A percentile compares a stretch with the other conserved stretches of the same genome.
Evolutionary conservation across 2,888 invertebrate genomes (phyloP).

Genomic region (Miltochrista miniata): DNA sequence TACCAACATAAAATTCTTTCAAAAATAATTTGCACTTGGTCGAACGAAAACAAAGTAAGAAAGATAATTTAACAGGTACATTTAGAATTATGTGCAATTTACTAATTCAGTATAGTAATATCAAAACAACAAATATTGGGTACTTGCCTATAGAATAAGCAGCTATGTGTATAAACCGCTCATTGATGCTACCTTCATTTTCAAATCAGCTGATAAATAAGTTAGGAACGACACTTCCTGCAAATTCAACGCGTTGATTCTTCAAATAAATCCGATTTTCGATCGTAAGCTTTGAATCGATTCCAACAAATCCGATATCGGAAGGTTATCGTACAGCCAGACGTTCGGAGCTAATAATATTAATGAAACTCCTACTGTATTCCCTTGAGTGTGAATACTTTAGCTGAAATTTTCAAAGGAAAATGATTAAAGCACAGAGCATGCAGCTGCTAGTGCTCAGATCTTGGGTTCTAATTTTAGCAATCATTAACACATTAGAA

Average conservation of each 20-base stretch:
- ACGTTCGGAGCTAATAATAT: constrained; percentile 11
- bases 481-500: too few species aligned
- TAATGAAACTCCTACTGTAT: constrained; percentile 22
- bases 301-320: constrained; percentile 20
- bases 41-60: too few species aligned
- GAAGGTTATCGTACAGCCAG: constrained; percentile 6
- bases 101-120: too few species aligned
- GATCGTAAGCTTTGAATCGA: constrained; percentile 16
- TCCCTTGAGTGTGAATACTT: constrained; percentile 11
- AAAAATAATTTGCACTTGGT: neutral
- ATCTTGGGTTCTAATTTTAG: too few species aligned
- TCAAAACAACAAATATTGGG: too few species aligned
- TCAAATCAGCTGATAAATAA: constrained; percentile 29
- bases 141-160: neutral
- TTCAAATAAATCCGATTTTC: constrained; percentile 15
- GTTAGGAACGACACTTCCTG: constrained; percentile 19
- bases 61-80: too few species aligned
- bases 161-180: too few species aligned
- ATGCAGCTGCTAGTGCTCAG: too few species aligned
- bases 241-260: constrained; percentile 15
- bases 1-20: neutral
- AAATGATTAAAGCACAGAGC: neutral
- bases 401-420: constrained; percentile 6
- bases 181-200: constrained; percentile 11
- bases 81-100: too few species aligned